Percentiles rank a stretch among this genome's conserved stretches.
Evolutionary conservation across 2,888 invertebrate species (phyloP).

Genomic region (Eurytoma californica): DNA sequence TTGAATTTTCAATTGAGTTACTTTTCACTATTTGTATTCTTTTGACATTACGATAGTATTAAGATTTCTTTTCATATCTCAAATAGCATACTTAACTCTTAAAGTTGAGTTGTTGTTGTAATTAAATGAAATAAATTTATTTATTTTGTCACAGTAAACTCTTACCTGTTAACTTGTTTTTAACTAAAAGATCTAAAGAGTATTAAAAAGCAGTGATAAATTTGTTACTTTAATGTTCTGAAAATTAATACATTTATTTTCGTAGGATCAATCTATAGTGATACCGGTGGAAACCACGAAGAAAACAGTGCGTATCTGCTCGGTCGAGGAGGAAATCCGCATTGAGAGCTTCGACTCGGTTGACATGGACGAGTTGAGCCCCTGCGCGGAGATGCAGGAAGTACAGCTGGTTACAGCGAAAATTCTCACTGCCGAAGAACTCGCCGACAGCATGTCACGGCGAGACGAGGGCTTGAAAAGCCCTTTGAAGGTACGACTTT

Average conservation of each 20-base stretch:
- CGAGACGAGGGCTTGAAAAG: conserved; percentile 37
- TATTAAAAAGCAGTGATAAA: too few species aligned
- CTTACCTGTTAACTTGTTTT: too few species aligned
- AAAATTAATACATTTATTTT: not conserved
- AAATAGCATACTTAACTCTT: too few species aligned
- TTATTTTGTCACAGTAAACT: too few species aligned
- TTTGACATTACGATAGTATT: too few species aligned
- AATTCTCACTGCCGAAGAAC: conserved; percentile 69
- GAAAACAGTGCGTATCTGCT: conserved; percentile 59
- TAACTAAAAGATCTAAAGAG: too few species aligned
- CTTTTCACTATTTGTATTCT: too few species aligned
- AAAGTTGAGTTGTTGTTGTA: too few species aligned
- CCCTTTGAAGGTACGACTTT: conserved; percentile 26
- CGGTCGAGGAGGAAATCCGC: conserved; percentile 59
- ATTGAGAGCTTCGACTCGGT: conserved; percentile 53
- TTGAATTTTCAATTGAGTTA: too few species aligned
- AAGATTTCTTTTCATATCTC: too few species aligned
- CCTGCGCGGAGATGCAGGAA: conserved; percentile 58
- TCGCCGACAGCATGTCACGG: conserved; percentile 67
- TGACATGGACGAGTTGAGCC: conserved; percentile 40
- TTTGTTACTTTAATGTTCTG: too few species aligned
- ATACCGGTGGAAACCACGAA: conserved; percentile 47
- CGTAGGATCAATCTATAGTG: conserved; percentile 6
- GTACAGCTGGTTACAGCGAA: conserved; percentile 66
- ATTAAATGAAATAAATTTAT: too few species aligned